Percentiles rank a stretch among this genome's conserved stretches.
These are phyloP conservation scores for Trichoplax adhaerens DNA, from an alignment of 37 sponge, comb jelly and placozoan genomes.

Conservation along the genomic window DNA sequence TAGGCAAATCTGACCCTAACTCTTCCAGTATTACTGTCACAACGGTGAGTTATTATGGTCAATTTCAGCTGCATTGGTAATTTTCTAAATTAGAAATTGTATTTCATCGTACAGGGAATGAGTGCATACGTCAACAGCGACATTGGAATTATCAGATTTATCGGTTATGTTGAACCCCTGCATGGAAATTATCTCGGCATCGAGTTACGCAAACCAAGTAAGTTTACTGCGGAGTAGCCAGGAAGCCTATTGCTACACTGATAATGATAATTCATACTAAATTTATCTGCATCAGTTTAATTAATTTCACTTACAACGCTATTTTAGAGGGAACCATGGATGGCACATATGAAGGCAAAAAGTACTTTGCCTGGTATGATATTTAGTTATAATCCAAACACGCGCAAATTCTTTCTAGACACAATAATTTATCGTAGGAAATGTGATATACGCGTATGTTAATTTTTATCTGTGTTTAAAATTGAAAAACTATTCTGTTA, in stretches of 20 bases:
- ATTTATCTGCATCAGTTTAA: background rate
- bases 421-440: no score
- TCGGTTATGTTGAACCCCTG: slow-evolving; percentile 67
- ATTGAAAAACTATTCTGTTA: no score
- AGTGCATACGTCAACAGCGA: slow-evolving; percentile 70
- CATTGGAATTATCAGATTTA: slow-evolving; percentile 53
- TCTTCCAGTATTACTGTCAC: no score
- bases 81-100: no score
- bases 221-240: background rate
- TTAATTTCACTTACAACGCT: no score
- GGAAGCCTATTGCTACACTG: background rate
- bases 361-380: slow-evolving; percentile 72
- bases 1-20: no score
- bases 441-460: no score
- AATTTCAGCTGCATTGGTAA: no score
- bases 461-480: no score
- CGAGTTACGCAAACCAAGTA: slow-evolving; percentile 66
- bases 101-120: slow-evolving; percentile 27
- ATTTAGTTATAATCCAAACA: background rate
- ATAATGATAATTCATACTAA: background rate
- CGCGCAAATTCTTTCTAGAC: background rate
- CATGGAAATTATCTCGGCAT: slow-evolving; percentile 82
- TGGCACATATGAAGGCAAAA: slow-evolving; percentile 65
- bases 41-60: no score
- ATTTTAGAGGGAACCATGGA: slow-evolving; percentile 71